Base-by-base conservation (phyloP, 2,888 invertebrate genomes). In the Prosopocoilus inquinatus region DNA sequence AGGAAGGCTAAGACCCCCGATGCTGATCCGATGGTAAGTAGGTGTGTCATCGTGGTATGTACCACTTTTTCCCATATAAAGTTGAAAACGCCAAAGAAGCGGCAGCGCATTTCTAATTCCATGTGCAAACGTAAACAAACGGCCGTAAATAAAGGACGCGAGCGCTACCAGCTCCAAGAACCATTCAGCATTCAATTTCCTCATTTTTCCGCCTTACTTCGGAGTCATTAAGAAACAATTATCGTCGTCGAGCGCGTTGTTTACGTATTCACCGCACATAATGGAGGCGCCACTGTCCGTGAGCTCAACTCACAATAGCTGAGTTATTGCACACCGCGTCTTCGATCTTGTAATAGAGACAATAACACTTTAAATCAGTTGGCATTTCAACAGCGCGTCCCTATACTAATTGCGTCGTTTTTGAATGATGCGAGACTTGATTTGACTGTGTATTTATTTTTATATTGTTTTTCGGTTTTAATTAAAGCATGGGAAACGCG, bases 171-270 rank as follows among this genome's bases (percentile, higher is more conserved):
- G 36, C 34, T 47, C 47, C 36, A 35, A 33, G 47, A 47, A 47
- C 33, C 32, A 20, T 33, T 47, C 11, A 15, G 16, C 35, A 47
- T 47, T 38, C 16, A 38, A 38, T 35, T 47, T 47, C 47, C 35
- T 39, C 41, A 43, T 20, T 50, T 50, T 50, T 20, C 41, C n/a
- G 16, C 32, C 41, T 50, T 50, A 33, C 41, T 32, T 35, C 33
- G 13, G 13, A 33, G 50, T 50, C 50, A 50, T 50, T 50, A 50
- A 43, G 50, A 50, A 50, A 50, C 50, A 50, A 50, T 50, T 50
- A 50, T 43, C 39, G 50, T 50, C 39, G 50, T 50, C 32, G 41
- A 41, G 33, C n/a, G 33, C n/a, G 41, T 41, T 20, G 50, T 41
- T 50, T 50, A 50, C 41, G 50, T 50, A 50, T 50, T 50, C 50